Conservation (phyloP, 2,888 invertebrate genomes). For the Folsomia candida region DNA sequence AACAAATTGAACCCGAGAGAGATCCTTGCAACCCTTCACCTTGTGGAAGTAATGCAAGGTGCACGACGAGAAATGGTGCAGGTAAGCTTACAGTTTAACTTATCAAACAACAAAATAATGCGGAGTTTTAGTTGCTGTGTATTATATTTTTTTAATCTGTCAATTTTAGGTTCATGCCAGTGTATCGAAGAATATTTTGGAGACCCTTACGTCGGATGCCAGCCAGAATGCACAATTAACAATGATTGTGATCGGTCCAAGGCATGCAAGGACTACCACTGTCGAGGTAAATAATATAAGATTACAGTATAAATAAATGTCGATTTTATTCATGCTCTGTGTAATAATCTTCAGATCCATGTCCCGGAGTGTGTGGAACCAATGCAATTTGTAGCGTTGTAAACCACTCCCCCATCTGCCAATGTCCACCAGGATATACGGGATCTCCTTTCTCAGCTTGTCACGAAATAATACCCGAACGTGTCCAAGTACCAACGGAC, state of each 20-base stretch:
- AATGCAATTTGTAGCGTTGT: conserved; percentile 70
- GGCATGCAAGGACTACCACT: conserved; percentile 53
- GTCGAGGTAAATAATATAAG: conserved; percentile 52
- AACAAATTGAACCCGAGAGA: conserved; percentile 57
- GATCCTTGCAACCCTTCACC: conserved; percentile 77
- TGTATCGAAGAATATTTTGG: conserved; percentile 75
- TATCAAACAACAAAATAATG: conserved; percentile 1
- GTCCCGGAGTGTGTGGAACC: conserved; percentile 62
- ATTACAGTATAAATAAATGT: background rate
- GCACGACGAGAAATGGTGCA: conserved; percentile 48
- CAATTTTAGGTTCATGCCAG: conserved; percentile 61
- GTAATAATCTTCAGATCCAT: conserved; percentile 61
- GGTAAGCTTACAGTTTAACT: background rate
- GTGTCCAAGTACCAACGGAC: conserved; percentile 21
- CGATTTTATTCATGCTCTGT: conserved; percentile 60
- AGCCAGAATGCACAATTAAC: conserved; percentile 53
- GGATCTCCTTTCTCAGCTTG: conserved; percentile 59
- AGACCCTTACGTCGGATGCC: conserved; percentile 61
- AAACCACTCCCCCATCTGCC: conserved; percentile 71
- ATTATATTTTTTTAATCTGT: no score
- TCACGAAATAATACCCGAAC: conserved; percentile 23
- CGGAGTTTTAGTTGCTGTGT: background rate
- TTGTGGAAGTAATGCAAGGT: conserved; percentile 57
- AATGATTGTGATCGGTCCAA: conserved; percentile 51
- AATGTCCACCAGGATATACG: conserved; percentile 64